Conservation (phyloP, 1,140 invertebrate species). For the Plodia interpunctella region DNA sequence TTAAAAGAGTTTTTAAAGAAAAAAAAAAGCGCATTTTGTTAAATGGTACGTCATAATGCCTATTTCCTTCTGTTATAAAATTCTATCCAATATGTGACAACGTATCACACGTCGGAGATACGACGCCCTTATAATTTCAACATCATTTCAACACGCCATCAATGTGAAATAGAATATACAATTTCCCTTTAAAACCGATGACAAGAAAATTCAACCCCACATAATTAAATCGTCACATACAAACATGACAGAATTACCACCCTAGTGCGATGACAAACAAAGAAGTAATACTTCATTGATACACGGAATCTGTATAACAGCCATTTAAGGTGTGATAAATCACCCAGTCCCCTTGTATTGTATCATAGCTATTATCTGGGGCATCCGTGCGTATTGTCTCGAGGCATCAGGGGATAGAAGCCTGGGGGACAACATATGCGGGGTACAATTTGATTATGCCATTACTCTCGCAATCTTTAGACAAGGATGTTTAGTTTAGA, state of each 20-base stretch:
- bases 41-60: too few relatives aligned
- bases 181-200: neutral
- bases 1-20: too few relatives aligned
- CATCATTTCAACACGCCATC: too few relatives aligned
- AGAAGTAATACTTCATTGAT: constrained; percentile 26
- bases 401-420: neutral
- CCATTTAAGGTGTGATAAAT: constrained; percentile 64
- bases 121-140: too few relatives aligned
- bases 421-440: constrained; percentile 28
- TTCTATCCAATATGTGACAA: too few relatives aligned
- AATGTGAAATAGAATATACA: too few relatives aligned
- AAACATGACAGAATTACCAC: neutral
- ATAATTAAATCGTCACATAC: neutral
- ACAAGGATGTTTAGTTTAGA: neutral
- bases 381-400: constrained; percentile 52
- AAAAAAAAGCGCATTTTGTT: too few relatives aligned
- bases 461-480: constrained; percentile 31
- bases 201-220: neutral
- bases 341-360: constrained; percentile 38
- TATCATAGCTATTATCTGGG: constrained; percentile 54
- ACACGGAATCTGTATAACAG: constrained; percentile 40
- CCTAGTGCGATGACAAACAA: neutral
- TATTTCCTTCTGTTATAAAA: too few relatives aligned
- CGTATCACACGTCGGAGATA: too few relatives aligned
- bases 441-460: constrained; percentile 57